These are phyloP conservation scores for Macropus fuliginosus DNA, from an alignment of 2,797 vertebrate genomes.

Conservation along the genomic window DNA sequence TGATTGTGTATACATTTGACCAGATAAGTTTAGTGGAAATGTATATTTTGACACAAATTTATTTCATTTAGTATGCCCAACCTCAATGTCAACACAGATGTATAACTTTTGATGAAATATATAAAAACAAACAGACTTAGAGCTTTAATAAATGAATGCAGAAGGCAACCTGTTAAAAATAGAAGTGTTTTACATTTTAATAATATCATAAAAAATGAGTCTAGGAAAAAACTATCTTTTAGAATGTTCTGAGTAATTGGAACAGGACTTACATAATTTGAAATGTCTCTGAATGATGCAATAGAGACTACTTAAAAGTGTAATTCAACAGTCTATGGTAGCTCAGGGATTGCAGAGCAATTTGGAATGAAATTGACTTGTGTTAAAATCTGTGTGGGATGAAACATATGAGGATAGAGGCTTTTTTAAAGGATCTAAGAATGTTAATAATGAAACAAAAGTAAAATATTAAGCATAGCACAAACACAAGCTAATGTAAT, in stretches of 20 bases:
- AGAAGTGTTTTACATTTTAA: conserved; percentile 52
- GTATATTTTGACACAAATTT: not conserved
- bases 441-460: not conserved
- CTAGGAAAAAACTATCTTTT: conserved; percentile 6
- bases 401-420: not conserved
- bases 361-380: conserved; percentile 29
- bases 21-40: not conserved
- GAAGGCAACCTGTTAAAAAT: conserved; percentile 15
- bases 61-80: not conserved
- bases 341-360: not conserved
- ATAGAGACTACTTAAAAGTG: conserved; percentile 47
- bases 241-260: conserved; percentile 43
- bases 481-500: not conserved
- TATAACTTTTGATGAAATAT: not conserved
- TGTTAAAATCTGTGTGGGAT: conserved; percentile 16
- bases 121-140: not conserved
- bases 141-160: conserved; percentile 6
- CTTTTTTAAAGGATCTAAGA: conserved; percentile 12
- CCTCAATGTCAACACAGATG: not conserved
- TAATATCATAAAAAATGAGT: conserved; percentile 50
- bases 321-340: conserved; percentile 25
- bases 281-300: conserved; percentile 56
- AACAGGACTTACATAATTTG: conserved; percentile 51
- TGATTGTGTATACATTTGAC: not conserved
- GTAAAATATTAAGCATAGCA: not conserved